Evolutionary conservation across 2,888 invertebrate species (phyloP).

Genomic region (Amiota minor): DNA sequence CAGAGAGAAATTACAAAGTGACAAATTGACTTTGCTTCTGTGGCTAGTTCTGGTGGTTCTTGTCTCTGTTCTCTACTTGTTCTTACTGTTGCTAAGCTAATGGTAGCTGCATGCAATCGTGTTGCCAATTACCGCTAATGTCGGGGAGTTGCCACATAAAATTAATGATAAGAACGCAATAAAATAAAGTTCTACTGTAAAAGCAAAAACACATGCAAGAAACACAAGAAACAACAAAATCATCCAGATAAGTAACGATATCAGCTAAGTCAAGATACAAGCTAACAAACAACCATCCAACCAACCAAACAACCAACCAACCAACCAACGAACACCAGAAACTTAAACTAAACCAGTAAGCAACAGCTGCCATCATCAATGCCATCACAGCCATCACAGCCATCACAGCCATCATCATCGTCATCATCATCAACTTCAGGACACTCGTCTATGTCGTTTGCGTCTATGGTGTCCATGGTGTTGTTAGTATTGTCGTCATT

Average conservation of each 20-base stretch:
- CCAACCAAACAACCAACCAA: constrained; percentile 8
- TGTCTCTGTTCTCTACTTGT: neutral
- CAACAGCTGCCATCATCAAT: constrained; percentile 25
- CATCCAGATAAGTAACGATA: constrained; percentile 31
- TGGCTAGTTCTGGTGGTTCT: neutral
- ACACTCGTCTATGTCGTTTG: no score
- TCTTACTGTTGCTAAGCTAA: neutral
- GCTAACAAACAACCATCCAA: constrained; percentile 30
- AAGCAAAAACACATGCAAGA: constrained; percentile 19
- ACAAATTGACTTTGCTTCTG: constrained; percentile 26
- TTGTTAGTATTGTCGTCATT: no score
- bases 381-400: constrained; percentile 45
- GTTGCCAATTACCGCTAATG: constrained; percentile 65
- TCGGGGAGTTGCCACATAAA: constrained; percentile 65
- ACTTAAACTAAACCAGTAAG: constrained; percentile 16
- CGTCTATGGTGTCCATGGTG: no score
- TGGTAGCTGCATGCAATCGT: constrained; percentile 13
- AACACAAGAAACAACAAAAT: constrained; percentile 24
- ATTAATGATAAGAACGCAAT: constrained; percentile 65
- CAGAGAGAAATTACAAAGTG: constrained; percentile 18
- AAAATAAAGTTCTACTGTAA: constrained; percentile 63
- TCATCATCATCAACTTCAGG: neutral
- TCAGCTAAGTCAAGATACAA: constrained; percentile 34
- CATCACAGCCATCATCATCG: constrained; percentile 25
- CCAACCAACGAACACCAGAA: constrained; percentile 8